Base-by-base conservation (phyloP, 2,797 vertebrate species). In the Chaenodraco wilsoni region DNA sequence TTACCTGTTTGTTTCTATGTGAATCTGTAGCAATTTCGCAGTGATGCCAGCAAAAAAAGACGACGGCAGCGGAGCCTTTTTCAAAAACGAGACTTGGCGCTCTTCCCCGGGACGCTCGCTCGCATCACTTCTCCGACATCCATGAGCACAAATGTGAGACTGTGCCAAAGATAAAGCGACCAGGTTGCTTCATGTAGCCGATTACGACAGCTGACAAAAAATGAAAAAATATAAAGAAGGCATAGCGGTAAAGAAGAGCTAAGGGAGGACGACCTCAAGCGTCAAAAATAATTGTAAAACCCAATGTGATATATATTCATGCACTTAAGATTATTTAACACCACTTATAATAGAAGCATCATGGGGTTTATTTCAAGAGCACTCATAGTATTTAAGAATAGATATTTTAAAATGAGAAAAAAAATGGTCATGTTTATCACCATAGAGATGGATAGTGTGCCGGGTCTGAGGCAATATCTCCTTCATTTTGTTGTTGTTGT, bases 341-440 rank as follows among this genome's bases (percentile, higher is more conserved):
- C 90, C 90, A 91, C 90, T 90, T 89, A 83, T 89, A 86, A 79
- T 82, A 78, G 83, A 88, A 87, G 84, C 84, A 82, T 93, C 86
- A 84, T 91, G 89, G 87, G 88, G 88, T 91, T 92, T 92, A 87
- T 89, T 93, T 91, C 90, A 88, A 89, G 88, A 93, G 91, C 91
- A 92, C 90, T 94, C 92, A 91, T 91, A 93, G 90, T 94, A 94
- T 93, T 93, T 94, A 93, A 92, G 88, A 90, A 89, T 80, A 93
- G 89, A 90, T 92, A 90, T 91, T 90, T 91, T 76, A 87, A 91
- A 88, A 87, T 64, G 14, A 95, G 21, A 60, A 84, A 94, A 95
- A 95, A 96, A 87, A 79, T 70, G 71, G 66, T 90, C 83, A 90
- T 87, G 87, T 91, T 92, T 89, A 86, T 91, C 86, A 91, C 79